These are phyloP conservation scores for Lophotis ruficrista DNA, from an alignment of 2,113 vertebrate species.

Conservation along the genomic window DNA sequence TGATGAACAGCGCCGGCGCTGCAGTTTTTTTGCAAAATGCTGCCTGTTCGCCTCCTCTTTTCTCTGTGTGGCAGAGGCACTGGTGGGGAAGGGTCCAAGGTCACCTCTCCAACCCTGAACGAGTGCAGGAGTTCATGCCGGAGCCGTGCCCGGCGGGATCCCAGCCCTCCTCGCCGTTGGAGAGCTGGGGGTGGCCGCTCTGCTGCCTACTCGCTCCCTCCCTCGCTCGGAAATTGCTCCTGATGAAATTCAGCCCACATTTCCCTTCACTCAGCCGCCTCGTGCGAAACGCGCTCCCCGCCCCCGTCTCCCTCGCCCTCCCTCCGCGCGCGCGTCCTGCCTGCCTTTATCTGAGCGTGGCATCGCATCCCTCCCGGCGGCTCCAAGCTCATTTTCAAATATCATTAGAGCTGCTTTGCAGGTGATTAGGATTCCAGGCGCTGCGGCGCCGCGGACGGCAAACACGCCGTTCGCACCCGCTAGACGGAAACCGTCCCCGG, in stretches of 20 bases:
- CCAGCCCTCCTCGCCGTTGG: rapidly evolving
- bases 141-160: background rate
- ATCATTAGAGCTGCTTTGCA: background rate
- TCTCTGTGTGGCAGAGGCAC: background rate
- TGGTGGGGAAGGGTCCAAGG: no score
- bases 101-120: background rate
- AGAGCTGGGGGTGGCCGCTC: background rate
- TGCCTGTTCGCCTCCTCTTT: background rate
- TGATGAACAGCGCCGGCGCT: rapidly evolving
- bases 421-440: background rate
- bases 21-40: no score
- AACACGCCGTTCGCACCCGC: background rate
- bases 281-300: background rate
- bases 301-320: background rate
- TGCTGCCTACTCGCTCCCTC: background rate
- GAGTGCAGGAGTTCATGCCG: rapidly evolving
- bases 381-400: background rate
- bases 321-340: background rate
- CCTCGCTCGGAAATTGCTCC: slow-evolving; percentile 4
- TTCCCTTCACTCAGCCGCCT: background rate
- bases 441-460: background rate
- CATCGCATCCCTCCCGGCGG: background rate
- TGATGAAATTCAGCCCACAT: slow-evolving; percentile 13
- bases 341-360: background rate
- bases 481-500: background rate